Evolutionary conservation across 2,797 vertebrate genomes (phyloP), one percentile per base, ranked within the genome.

Genomic region (Cryptoblepharus egeriae): DNA sequence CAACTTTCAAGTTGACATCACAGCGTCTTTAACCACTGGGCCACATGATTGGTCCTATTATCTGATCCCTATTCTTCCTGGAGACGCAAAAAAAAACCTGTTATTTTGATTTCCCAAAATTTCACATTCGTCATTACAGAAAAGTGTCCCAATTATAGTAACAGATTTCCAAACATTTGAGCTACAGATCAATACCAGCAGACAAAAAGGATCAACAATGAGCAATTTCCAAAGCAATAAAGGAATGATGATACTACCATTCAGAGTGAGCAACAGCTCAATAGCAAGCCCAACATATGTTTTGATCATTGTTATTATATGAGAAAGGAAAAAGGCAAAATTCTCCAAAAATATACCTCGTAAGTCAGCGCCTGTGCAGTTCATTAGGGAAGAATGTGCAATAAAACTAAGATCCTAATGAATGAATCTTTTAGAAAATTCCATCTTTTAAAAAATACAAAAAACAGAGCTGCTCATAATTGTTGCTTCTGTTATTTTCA

Each of bases 101-200:
- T 65, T 37, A n/a, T 5, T 37, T 52, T 68, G 37, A 49, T 39
- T 78, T 63, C 30, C 42, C 11, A 12, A 76, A 69, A 57, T 9
- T 18, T 9, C 24, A 68, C 8, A 70, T 70, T 28, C 26, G 10
- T 45, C 32, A n/a, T 12, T 58, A 22, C 35, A 60, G 35, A 22
- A 3, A 24, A 5, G 16, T 69, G 24, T 70, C 39, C 73, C 24
- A 52, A 72, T 15, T 30, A 39, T 15, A 60, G 57, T 60, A 45
- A 75, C n/a, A 82, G 39, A 4, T 82, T 76, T 76, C 55, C 32
- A 35, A 81, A 26, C n/a, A 77, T n/a, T 15, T 5, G 30, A 69
- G 49, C 67, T 52, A 45, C 58, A 63, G 45, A 13, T 35, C 32
- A 7, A 4, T 39, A 22, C 30, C 6, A 22, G 35, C 37, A 57